phyloP scores from a whole-genome alignment of 2,113 vertebrate species.

The Oreocharis arfaki region DNA sequence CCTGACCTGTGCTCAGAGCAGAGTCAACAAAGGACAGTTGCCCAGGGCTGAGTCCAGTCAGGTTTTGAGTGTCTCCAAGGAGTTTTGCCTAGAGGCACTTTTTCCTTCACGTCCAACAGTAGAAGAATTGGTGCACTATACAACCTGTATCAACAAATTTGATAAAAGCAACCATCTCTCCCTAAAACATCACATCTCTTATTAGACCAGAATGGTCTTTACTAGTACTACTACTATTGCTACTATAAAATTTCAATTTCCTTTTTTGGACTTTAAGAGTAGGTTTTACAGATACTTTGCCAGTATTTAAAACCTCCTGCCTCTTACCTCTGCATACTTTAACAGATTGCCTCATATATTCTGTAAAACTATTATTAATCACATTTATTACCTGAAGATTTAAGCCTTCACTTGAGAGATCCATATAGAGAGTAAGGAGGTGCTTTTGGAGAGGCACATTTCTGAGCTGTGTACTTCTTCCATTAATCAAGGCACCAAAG shows the following conservation, averaged over 20 bases:
- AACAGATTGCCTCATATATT: neutral
- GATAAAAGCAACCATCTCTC: neutral
- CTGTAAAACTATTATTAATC: neutral
- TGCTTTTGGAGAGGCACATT: neutral
- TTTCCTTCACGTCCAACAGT: neutral
- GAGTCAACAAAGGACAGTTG: neutral
- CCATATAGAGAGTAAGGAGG: neutral
- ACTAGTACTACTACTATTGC: neutral
- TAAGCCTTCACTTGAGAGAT: neutral
- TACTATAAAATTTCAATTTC: neutral
- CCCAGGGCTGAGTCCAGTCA: neutral
- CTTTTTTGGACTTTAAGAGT: neutral
- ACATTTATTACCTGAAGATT: neutral
- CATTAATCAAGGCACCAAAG: neutral
- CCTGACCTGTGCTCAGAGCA: neutral
- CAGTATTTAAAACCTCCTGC: neutral
- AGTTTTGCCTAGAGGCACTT: neutral
- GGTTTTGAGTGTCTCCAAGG: neutral
- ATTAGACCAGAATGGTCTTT: neutral
- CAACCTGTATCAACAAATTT: neutral
- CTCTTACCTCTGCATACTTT: neutral
- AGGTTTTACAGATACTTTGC: neutral
- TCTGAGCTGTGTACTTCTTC: neutral
- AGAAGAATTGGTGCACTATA: neutral
- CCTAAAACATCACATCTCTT: neutral